A percentile compares a stretch with the other conserved stretches of the same genome.
These are phyloP conservation scores for Rhizomys pruinosus DNA, from an alignment of 2,113 vertebrate species.

Conservation along the genomic window DNA sequence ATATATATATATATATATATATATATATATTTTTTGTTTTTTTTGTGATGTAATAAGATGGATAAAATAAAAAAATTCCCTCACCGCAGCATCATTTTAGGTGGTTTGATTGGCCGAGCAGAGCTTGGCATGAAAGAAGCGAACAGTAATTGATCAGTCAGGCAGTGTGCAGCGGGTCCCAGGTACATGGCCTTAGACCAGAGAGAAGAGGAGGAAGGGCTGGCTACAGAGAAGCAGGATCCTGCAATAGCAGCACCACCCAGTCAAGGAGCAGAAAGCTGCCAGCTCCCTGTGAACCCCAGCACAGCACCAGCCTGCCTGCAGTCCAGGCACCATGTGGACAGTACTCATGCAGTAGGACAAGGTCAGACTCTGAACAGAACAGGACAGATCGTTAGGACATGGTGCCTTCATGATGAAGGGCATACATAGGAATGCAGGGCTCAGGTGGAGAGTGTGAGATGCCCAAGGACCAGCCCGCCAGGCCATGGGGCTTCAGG, in stretches of 20 bases:
- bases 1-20: no score
- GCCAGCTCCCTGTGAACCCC: not conserved
- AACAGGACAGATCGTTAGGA: not conserved
- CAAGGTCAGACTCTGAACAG: not conserved
- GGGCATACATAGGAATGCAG: not conserved
- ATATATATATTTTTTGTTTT: no score
- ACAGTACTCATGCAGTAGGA: no score
- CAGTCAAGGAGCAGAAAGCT: not conserved
- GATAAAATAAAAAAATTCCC: no score
- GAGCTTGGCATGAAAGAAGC: not conserved
- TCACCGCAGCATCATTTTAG: not conserved
- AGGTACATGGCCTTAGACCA: not conserved
- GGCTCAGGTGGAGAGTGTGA: not conserved
- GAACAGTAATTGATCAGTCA: not conserved
- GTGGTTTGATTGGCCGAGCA: no score
- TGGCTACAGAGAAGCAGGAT: rapidly evolving
- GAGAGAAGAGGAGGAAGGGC: not conserved
- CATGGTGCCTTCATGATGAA: not conserved
- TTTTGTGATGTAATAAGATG: no score
- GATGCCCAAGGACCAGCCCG: no score
- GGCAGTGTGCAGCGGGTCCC: no score
- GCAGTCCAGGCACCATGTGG: not conserved
- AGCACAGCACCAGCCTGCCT: not conserved
- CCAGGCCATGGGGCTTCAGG: rapidly evolving
- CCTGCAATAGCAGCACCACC: rapidly evolving